Base-by-base conservation (phyloP, 2,113 vertebrate genomes). In the Ailuropoda melanoleuca region DNA sequence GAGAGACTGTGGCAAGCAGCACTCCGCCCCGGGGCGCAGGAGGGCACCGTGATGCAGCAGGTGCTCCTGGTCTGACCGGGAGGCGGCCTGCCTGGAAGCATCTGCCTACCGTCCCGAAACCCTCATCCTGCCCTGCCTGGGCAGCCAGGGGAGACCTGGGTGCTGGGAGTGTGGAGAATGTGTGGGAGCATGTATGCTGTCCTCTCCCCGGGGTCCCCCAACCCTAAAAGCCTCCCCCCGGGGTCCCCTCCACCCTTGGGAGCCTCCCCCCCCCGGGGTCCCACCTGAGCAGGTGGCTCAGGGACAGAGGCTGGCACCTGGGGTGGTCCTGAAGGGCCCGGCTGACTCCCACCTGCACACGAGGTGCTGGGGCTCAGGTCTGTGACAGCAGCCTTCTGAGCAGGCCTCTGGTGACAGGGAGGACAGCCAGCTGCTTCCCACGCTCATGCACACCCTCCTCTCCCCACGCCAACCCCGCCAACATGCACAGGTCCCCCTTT, bases 401-500 rank as follows among this genome's bases (percentile, higher is more conserved):
- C 2, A 4, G 46, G 46, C 29, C 74, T 77, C 7, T 8, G 43
- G 74, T 17, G 26, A 31, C 24, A 34, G 75, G 75, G 8, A 9
- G 0, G 48, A 4, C 46, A 19, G 29, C 29, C 4, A 1, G 77
- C 77, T 23, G 77, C 18, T 21, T n/a, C 77, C 75, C 31, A n/a
- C 17, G 14, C 26, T 6, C 88, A 3, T 23, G 4, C 31, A 8
- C 39, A 31, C 12, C 39, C 50, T 4, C 55, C 5, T 0, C 13
- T 31, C 34, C 55, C 1, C 21, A 2, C 21, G 3, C 5, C 72
- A 1, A 4, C 50, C 70, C 43, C 3, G 34, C 4, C 4, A 8
- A 9, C 53, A 11, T 19, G 19, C 4, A 0, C 1, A n/a, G 3
- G 10, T 10, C 34, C 58, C n/a, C 14, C 1, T 7, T 6, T 13